Conservation (phyloP, 1,140 invertebrate genomes). For the Heliconius congener region DNA sequence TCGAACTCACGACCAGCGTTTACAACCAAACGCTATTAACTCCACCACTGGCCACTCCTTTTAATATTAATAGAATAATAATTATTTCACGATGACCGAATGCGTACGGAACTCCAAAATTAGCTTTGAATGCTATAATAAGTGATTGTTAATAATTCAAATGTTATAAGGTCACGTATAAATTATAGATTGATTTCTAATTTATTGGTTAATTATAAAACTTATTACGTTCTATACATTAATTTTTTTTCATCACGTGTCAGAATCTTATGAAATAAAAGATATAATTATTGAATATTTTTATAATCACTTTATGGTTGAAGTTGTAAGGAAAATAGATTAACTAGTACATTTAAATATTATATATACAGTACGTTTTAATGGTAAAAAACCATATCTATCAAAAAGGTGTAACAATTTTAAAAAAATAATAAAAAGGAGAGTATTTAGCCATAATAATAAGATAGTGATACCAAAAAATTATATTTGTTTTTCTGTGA, state of each 20-base stretch:
- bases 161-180: slow-evolving; percentile 47
- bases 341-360: background rate
- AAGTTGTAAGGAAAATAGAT: background rate
- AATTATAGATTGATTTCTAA: slow-evolving; percentile 50
- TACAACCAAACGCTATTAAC: too few relatives aligned
- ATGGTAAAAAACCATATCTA: too few relatives aligned
- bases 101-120: background rate
- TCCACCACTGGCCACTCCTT: background rate
- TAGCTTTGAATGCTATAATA: slow-evolving; percentile 44
- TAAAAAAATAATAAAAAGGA: too few relatives aligned
- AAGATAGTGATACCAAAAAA: too few relatives aligned
- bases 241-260: background rate
- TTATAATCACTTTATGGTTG: background rate
- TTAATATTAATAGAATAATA: slow-evolving; percentile 7
- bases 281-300: background rate
- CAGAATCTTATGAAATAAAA: background rate
- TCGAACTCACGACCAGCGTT: too few relatives aligned
- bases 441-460: too few relatives aligned
- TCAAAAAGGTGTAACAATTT: too few relatives aligned
- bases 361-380: background rate
- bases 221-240: background rate
- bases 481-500: too few relatives aligned
- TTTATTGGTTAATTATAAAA: slow-evolving; percentile 41
- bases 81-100: background rate
- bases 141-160: slow-evolving; percentile 48